Percentiles rank a stretch among this genome's conserved stretches.
Conservation (phyloP, 2,797 vertebrate species). For the Myripristis jacobus region DNA sequence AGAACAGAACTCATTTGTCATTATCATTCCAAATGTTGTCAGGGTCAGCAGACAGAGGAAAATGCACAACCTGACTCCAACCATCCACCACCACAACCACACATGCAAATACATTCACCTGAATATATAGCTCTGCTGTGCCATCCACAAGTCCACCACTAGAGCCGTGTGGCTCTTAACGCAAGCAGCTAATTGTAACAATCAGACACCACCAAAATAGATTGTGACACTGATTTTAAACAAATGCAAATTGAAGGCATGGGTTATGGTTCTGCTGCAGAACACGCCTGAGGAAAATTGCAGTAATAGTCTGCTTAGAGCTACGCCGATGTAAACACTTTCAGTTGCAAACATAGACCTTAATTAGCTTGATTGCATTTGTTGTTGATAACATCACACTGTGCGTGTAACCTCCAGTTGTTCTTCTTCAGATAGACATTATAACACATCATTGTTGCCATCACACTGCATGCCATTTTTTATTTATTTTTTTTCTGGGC, state of each 20-base stretch:
- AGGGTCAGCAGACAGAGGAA: constrained; percentile 55
- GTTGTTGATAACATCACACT: constrained; percentile 47
- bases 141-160: constrained; percentile 1
- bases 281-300: constrained; percentile 36
- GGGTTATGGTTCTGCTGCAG: constrained; percentile 35
- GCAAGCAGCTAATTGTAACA: constrained; percentile 28
- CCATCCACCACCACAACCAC: background rate
- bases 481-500: background rate
- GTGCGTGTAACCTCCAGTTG: constrained; percentile 40
- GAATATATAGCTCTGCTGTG: background rate
- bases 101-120: background rate
- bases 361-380: constrained; percentile 66
- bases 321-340: constrained; percentile 29
- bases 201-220: constrained; percentile 34
- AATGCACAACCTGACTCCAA: background rate
- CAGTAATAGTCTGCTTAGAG: constrained; percentile 18
- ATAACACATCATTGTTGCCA: constrained; percentile 1
- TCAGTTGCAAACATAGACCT: constrained; percentile 27
- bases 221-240: constrained; percentile 48
- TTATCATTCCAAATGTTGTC: constrained; percentile 21
- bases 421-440: constrained; percentile 30
- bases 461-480: constrained; percentile 14
- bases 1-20: constrained; percentile 48
- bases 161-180: background rate
- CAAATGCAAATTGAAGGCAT: constrained; percentile 57